Percentiles rank a stretch among this genome's conserved stretches.
Evolutionary conservation across 2,888 invertebrate species (phyloP).

Genomic region (Tubulanus polymorphus): DNA sequence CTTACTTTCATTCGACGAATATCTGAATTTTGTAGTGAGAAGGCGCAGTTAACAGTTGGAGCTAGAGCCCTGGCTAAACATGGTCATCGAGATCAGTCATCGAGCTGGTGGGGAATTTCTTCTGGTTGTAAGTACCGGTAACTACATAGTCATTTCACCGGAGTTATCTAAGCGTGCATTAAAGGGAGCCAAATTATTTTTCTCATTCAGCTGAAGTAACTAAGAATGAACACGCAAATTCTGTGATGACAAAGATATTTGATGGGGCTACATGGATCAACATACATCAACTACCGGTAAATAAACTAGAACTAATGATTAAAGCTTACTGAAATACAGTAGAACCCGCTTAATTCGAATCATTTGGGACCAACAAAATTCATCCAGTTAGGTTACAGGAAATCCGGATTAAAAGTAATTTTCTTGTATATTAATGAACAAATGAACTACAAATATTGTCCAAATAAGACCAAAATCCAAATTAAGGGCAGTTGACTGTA

Average conservation of each 20-base stretch:
- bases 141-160: not conserved
- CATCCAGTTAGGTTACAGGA: too few relatives aligned
- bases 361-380: too few relatives aligned
- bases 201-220: conserved; percentile 36
- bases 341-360: too few relatives aligned
- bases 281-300: conserved; percentile 48
- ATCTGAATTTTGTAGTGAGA: conserved; percentile 27
- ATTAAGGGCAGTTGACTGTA: not conserved
- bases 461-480: too few relatives aligned
- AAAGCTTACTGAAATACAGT: too few relatives aligned
- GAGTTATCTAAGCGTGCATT: too few relatives aligned
- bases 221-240: conserved; percentile 46
- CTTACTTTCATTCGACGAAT: too few relatives aligned
- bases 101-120: conserved; percentile 47
- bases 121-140: conserved; percentile 41
- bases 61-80: conserved; percentile 50
- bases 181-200: too few relatives aligned
- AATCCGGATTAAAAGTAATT: too few relatives aligned
- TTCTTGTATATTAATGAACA: too few relatives aligned
- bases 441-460: too few relatives aligned
- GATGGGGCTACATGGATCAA: conserved; percentile 50
- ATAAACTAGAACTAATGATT: conserved; percentile 16
- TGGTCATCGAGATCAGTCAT: conserved; percentile 40
- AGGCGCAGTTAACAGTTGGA: conserved; percentile 41
- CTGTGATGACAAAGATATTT: conserved; percentile 36